Evolutionary conservation across 2,797 vertebrate genomes (phyloP), one percentile per base, ranked within the genome.

Genomic region (Sciaenops ocellatus): DNA sequence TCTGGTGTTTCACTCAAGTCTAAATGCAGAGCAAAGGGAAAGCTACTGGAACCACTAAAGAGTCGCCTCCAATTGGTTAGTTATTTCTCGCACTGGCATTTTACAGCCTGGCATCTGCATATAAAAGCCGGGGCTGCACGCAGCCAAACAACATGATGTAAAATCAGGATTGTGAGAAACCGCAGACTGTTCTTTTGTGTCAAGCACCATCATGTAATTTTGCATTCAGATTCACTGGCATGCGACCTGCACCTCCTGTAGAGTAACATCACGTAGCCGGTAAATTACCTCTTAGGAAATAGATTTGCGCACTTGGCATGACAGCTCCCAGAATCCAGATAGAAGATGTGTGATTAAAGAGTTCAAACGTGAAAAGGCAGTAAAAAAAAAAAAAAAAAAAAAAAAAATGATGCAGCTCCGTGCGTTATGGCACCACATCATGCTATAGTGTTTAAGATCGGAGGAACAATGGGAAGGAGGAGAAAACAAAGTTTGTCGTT

Each of bases 101-200:
- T 89, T 78, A 85, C 79, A 79, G 73, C 51, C 17, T 72, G 57
- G 52, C 76, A 41, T 73, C n/a, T 72, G 57, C n/a, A 3, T 16
- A 42, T 78, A 66, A 77, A 86, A 70, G 17, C 26, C 3, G 1
- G 16, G 3, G 68, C 74, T n/a, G 76, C 51, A 55, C 28, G 73
- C 73, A 44, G 73, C 42, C 68, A 42, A 72, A 81, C 65, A 63
- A 28, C 77, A 50, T 59, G 16, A 20, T 71, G 65, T 38, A 46
- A 69, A 76, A 48, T 18, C 18, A 48, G 24, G 28, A 54, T 34
- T 59, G 93, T 69, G 89, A 78, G 59, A 92, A 90, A 89, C 86
- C 89, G 76, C 88, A 90, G 79, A 83, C 70, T 16, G 15, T 51
- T 48, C 50, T 80, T 84, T 69, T 66, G 55, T 26, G 55, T 77